Evolutionary conservation across 2,113 vertebrate genomes (phyloP).

Genomic region (Cyanoderma ruficeps): DNA sequence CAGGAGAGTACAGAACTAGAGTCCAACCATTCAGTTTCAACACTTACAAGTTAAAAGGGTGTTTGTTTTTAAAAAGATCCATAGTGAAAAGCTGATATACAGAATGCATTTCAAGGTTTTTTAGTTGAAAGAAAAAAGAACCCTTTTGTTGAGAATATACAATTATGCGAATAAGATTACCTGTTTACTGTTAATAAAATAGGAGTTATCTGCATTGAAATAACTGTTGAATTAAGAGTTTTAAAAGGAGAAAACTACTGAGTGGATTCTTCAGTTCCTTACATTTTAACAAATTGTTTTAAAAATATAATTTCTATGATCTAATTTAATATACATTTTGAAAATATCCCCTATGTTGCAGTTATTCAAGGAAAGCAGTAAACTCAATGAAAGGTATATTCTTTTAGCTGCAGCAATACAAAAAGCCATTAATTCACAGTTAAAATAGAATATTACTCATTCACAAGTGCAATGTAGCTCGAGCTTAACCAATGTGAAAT

Average conservation of each 20-base stretch:
- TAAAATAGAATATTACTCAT: constrained; percentile 17
- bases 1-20: background rate
- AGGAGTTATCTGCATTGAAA: background rate
- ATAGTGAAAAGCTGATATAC: background rate
- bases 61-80: background rate
- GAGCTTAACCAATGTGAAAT: constrained; percentile 23
- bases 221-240: background rate
- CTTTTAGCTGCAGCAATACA: constrained; percentile 32
- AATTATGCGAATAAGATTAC: background rate
- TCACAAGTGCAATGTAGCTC: constrained; percentile 29
- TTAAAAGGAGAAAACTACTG: background rate
- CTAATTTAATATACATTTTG: constrained; percentile 43
- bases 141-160: background rate
- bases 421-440: constrained; percentile 56
- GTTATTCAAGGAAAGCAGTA: constrained; percentile 38
- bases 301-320: constrained; percentile 40
- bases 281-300: background rate
- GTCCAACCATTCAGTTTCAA: background rate
- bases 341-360: constrained; percentile 50
- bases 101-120: constrained; percentile 36
- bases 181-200: background rate
- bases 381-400: constrained; percentile 17
- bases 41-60: background rate
- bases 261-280: background rate
- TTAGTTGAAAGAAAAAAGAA: background rate